phyloP scores from a whole-genome alignment of 2,797 vertebrate species.

The Catamblyrhynchus diadema region DNA sequence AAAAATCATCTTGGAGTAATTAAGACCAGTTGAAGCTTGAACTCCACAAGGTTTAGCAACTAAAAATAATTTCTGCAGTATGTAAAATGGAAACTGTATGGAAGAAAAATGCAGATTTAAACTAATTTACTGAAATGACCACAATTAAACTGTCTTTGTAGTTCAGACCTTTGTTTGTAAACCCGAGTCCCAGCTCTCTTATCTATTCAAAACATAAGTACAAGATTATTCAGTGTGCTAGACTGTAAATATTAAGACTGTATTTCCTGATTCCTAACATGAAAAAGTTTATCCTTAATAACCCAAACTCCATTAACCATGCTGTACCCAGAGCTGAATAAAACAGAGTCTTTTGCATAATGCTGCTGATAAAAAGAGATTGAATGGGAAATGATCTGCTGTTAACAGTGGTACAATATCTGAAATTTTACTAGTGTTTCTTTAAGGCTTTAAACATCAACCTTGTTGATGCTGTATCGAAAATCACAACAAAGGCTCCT shows the following conservation, averaged over 20 bases:
- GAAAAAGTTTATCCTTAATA: constrained; percentile 21
- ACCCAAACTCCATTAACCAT: background rate
- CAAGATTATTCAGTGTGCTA: constrained; percentile 25
- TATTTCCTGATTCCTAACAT: constrained; percentile 12
- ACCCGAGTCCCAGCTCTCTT: background rate
- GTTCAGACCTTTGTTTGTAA: constrained; percentile 33
- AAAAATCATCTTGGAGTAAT: background rate
- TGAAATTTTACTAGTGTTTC: background rate
- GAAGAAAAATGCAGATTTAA: background rate
- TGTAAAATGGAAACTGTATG: background rate
- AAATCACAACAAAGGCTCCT: background rate
- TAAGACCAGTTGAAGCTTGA: background rate
- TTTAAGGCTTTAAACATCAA: background rate
- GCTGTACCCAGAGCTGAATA: background rate
- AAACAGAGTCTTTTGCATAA: background rate
- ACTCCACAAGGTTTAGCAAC: background rate
- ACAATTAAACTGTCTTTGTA: constrained; percentile 2
- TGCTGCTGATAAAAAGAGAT: background rate
- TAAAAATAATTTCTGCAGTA: background rate
- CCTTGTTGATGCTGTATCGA: background rate
- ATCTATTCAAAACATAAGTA: constrained; percentile 35
- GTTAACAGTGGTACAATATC: background rate
- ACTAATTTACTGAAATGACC: background rate
- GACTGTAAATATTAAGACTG: constrained; percentile 55
- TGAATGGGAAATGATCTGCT: background rate